Base-by-base conservation (phyloP, 1,140 invertebrate genomes). In the Anadara kagoshimensis region DNA sequence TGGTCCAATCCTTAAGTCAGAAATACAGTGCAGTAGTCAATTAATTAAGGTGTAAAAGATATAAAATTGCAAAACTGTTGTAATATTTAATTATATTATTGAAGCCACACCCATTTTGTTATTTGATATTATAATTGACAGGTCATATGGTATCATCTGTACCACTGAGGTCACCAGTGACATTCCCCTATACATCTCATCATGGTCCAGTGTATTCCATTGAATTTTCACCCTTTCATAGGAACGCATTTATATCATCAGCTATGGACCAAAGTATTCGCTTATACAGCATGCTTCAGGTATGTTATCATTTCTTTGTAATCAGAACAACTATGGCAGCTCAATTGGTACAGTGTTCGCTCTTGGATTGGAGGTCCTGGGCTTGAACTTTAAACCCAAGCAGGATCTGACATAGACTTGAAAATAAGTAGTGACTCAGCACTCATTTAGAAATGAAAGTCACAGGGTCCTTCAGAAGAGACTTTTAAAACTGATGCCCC, bases 171-270 rank as follows among this genome's bases (percentile, higher is more conserved):
- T 88, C 86, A 4, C 88, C 89, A 20, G 87, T 89, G 22, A 86
- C 84, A 41, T 86, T 89, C 63, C 83, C 84, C 7, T 90, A 82
- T 69, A 78, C 76, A 41, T 83, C 87, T 57, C 89, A 89, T 66
- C 79, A 85, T 71, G 88, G 88, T 5, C 88, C 89, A 14, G 86
- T 89, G 11, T 84, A 89, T 72, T 79, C 86, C 16, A 81, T 88
- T 12, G 84, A 87, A 58, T 87, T 83, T 65, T 90, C 89, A 20
- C 86, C 85, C 29, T 88, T 82, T 74, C 88, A 90, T 72, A 79
- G 86, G 63, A 86, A 89, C 70, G 83, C 88, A n/a, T 88, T 90
- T 67, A 54, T 89, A 16, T 85, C 76, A 44, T 83, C 81, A 61
- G 83, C 83, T 20, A 85, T 85, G 78, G 89, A 90, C 72, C 82